Evolutionary conservation across 2,113 vertebrate genomes (phyloP).

Genomic region (Carassius gibelio): DNA sequence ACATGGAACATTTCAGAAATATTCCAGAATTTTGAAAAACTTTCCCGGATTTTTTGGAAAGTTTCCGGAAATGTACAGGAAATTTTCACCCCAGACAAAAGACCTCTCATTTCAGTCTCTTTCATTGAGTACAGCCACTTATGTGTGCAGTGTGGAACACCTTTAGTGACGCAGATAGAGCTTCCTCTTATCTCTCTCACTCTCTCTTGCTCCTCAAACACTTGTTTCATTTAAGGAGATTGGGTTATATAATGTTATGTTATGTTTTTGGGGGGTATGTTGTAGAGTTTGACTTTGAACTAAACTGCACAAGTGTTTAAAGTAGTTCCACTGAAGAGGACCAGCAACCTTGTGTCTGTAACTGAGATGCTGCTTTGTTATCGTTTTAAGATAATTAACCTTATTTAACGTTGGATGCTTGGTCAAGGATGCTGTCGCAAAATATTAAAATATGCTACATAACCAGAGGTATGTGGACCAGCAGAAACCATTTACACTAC

Average conservation of each 20-base stretch:
- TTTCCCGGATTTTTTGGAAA: no score
- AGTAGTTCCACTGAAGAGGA: conserved; percentile 6
- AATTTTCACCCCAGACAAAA: background rate
- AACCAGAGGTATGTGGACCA: background rate
- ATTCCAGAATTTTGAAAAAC: no score
- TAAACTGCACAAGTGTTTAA: conserved; percentile 1
- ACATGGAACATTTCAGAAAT: no score
- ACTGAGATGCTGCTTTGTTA: background rate
- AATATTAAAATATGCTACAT: background rate
- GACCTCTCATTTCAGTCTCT: conserved; percentile 10
- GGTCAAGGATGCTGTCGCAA: background rate
- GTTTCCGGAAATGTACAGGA: no score
- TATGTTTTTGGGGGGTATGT: conserved; percentile 44
- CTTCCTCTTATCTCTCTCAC: conserved; percentile 44
- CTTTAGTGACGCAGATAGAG: conserved; percentile 13
- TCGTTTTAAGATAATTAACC: background rate
- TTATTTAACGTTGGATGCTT: background rate
- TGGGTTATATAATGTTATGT: conserved; percentile 48
- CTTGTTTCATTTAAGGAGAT: conserved; percentile 53
- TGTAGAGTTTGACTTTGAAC: conserved; percentile 40
- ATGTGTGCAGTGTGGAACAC: background rate
- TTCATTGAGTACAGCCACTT: conserved; percentile 2
- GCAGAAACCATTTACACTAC: conserved; percentile 3
- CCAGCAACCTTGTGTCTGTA: background rate
- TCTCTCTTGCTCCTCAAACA: conserved; percentile 23